These are phyloP conservation scores for Phoeniculus purpureus DNA, from an alignment of 2,797 vertebrate species.

Conservation along the genomic window DNA sequence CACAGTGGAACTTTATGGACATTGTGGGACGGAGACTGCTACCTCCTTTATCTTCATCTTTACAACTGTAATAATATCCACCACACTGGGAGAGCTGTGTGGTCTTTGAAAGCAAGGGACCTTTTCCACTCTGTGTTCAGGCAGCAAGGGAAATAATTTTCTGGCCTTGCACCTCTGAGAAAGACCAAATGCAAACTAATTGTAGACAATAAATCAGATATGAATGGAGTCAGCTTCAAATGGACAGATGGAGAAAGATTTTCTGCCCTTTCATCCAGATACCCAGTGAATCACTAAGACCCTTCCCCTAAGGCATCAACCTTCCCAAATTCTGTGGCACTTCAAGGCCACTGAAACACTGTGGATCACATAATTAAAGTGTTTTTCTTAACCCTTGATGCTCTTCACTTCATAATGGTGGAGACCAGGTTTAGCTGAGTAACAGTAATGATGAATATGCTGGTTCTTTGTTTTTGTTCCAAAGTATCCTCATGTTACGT, in stretches of 20 bases:
- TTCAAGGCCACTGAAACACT: not conserved
- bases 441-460: not conserved
- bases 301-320: not conserved
- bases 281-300: not conserved
- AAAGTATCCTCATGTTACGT: not conserved
- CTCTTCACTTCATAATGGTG: not conserved
- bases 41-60: conserved; percentile 4
- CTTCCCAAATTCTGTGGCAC: not conserved
- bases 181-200: conserved; percentile 7
- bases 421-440: not conserved
- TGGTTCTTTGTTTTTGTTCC: not conserved
- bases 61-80: not conserved
- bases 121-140: not conserved
- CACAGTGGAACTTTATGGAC: not conserved
- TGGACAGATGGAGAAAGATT: not conserved
- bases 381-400: not conserved
- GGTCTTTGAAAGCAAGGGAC: not conserved
- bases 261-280: not conserved
- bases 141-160: not conserved
- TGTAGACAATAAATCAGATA: conserved; percentile 8
- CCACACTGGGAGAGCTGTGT: not conserved
- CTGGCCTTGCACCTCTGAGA: not conserved
- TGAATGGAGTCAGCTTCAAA: conserved; percentile 11
- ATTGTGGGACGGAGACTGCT: not conserved
- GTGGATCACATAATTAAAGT: not conserved